Conservation (phyloP, 2,888 invertebrate species). For the Frankliniella intonsa region DNA sequence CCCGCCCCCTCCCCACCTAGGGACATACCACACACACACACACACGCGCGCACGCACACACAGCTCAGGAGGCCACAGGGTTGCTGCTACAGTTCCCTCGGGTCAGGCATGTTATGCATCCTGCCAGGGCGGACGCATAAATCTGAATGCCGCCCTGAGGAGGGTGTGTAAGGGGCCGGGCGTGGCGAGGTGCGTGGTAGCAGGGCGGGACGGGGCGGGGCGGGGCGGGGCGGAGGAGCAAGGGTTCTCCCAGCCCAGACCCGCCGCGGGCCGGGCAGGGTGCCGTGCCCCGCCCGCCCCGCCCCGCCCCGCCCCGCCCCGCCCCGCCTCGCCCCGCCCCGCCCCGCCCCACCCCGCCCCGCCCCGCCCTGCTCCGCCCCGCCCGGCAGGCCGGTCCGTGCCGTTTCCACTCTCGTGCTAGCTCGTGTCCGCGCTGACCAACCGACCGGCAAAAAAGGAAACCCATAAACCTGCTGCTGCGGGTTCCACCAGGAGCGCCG, state of each 20-base stretch:
- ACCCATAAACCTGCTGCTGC: conserved; percentile 9
- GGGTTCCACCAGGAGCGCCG: neutral
- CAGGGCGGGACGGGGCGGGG: neutral
- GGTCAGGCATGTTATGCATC: conserved; percentile 7
- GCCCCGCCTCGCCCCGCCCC: too few species aligned
- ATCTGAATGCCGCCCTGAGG: conserved; percentile 11
- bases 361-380: too few species aligned
- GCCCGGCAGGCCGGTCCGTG: too few species aligned
- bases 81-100: neutral
- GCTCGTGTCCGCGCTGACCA: neutral
- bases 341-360: too few species aligned
- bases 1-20: too few species aligned
- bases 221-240: neutral
- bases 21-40: neutral
- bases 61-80: neutral
- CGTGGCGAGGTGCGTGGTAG: neutral
- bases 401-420: too few species aligned
- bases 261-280: too few species aligned
- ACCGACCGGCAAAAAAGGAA: conserved; percentile 24
- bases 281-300: too few species aligned
- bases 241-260: too few species aligned
- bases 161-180: neutral
- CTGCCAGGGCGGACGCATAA: conserved; percentile 9
- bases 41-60: neutral
- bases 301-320: too few species aligned